phyloP scores from a whole-genome alignment of 92 coral and sea anemone species.

The Galaxea fascicularis region DNA sequence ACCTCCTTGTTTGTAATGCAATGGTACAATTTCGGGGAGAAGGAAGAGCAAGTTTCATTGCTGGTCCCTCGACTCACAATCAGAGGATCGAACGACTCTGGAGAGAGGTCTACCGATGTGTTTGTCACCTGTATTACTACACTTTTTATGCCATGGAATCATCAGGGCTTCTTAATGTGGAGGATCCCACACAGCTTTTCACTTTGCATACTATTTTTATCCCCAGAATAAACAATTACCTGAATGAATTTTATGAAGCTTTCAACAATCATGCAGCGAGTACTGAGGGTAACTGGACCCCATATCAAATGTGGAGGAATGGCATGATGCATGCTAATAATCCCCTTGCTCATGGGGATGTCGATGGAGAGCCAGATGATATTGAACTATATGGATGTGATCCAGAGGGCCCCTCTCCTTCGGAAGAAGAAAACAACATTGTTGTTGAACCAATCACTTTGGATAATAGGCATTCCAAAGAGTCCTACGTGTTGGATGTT shows the following conservation, averaged over 20 bases:
- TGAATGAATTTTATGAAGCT: constrained; percentile 60
- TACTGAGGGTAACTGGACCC: constrained; percentile 65
- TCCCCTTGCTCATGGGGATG: constrained; percentile 45
- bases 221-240: constrained; percentile 62
- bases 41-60: constrained; percentile 25
- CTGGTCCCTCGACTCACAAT: constrained; percentile 65
- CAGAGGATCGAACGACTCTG: constrained; percentile 55
- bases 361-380: constrained; percentile 54
- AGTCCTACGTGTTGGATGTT: constrained; percentile 31
- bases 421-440: constrained; percentile 38
- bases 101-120: constrained; percentile 63
- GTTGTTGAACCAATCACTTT: constrained; percentile 42
- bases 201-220: constrained; percentile 62
- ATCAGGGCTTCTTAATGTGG: constrained; percentile 55
- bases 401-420: constrained; percentile 56
- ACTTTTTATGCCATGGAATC: constrained; percentile 67
- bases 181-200: constrained; percentile 70
- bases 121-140: constrained; percentile 42
- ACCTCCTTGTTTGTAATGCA: constrained; percentile 70
- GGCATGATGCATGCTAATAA: constrained; percentile 49
- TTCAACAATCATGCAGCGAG: constrained; percentile 71
- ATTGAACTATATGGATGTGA: constrained; percentile 60
- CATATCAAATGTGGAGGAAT: constrained; percentile 56
- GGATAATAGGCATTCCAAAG: constrained; percentile 26
- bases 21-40: constrained; percentile 67